phyloP scores from a whole-genome alignment of 2,797 vertebrate genomes.

The Pseudochirops corinnae region DNA sequence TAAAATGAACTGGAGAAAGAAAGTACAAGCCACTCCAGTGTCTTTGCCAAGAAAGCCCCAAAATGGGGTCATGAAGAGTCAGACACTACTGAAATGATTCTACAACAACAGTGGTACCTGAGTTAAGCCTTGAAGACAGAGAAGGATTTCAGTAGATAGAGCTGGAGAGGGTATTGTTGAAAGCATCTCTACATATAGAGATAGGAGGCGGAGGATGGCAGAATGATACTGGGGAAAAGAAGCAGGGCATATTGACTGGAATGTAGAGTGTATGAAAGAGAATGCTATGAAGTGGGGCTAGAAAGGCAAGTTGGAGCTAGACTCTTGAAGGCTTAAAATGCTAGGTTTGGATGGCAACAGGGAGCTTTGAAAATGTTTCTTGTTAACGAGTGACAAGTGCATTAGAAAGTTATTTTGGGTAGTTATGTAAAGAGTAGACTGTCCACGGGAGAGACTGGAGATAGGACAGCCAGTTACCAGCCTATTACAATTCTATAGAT shows the following conservation, averaged over 20 bases:
- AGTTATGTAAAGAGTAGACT: background rate
- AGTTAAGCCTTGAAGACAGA: background rate
- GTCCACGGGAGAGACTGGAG: background rate
- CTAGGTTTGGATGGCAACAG: background rate
- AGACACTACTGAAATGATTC: background rate
- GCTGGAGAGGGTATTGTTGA: background rate
- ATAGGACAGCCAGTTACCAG: background rate
- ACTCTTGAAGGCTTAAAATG: background rate
- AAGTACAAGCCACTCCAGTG: background rate
- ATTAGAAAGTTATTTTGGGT: background rate
- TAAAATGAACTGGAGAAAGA: background rate
- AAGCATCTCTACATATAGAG: background rate
- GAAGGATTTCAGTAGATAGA: background rate
- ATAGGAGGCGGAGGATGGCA: background rate
- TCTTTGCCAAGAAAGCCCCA: background rate
- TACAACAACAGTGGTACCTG: background rate
- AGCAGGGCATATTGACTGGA: background rate
- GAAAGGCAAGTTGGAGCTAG: background rate
- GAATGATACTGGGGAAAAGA: background rate
- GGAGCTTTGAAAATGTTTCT: background rate
- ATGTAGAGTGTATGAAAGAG: background rate
- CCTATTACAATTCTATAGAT: background rate
- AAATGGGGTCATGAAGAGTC: background rate
- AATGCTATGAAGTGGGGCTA: background rate
- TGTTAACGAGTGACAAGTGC: background rate